Conservation (phyloP, 2,888 invertebrate genomes). For the Nomada fucata region DNA sequence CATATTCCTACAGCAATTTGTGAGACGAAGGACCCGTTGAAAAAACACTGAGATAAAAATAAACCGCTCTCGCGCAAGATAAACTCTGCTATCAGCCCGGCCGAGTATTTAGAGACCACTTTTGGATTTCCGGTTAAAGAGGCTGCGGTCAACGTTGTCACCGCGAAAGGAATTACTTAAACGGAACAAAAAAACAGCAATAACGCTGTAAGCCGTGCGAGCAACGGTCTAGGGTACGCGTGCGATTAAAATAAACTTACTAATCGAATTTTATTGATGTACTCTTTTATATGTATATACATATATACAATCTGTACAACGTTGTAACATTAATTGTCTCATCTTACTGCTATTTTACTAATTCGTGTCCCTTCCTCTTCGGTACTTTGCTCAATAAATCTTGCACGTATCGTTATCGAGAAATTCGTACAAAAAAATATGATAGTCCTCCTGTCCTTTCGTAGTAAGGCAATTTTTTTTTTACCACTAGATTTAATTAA, state of each 20-base stretch:
- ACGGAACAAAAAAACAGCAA: constrained; percentile 10
- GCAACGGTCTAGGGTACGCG: not conserved
- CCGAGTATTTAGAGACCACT: constrained; percentile 27
- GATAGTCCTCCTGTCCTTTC: not conserved
- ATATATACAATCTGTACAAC: constrained; percentile 51
- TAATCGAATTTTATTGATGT: constrained; percentile 43
- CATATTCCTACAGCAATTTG: not conserved
- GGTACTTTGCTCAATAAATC: not conserved
- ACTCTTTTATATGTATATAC: constrained; percentile 35
- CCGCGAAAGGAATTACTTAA: constrained; percentile 7
- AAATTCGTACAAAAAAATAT: not conserved
- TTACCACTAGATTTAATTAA: not conserved
- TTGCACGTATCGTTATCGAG: not conserved
- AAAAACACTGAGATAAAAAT: constrained; percentile 14
- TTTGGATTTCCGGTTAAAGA: constrained; percentile 34
- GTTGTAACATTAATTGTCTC: constrained; percentile 18
- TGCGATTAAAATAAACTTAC: constrained; percentile 25
- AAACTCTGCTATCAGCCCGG: constrained; percentile 19
- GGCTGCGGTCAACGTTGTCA: not conserved
- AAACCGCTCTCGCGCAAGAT: not conserved
- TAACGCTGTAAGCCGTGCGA: not conserved
- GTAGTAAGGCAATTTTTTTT: not conserved
- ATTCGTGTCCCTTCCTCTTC: not conserved
- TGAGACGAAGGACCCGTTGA: not conserved
- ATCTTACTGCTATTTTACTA: constrained; percentile 21